Evolutionary conservation across 2,113 vertebrate species (phyloP).

Genomic region (Scalopus aquaticus): DNA sequence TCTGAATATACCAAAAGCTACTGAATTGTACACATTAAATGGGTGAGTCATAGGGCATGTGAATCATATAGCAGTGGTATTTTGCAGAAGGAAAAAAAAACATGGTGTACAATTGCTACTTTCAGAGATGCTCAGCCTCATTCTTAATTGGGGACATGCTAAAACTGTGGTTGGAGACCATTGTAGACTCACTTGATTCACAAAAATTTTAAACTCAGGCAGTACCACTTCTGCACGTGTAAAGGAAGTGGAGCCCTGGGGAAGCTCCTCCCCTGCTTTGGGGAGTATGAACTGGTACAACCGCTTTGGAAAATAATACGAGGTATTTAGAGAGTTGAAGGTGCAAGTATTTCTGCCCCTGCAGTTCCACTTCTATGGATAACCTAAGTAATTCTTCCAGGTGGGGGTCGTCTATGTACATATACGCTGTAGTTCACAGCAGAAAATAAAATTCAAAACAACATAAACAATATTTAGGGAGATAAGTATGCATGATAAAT

Average conservation of each 20-base stretch:
- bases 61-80: too few relatives aligned
- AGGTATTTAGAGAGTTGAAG: not conserved
- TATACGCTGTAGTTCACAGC: not conserved
- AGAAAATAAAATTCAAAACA: not conserved
- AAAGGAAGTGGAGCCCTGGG: not conserved
- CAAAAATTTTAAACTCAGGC: not conserved
- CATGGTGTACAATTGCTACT: not conserved
- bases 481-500: not conserved
- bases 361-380: not conserved
- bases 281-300: not conserved
- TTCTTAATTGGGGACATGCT: not conserved
- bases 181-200: not conserved
- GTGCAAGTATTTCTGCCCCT: not conserved
- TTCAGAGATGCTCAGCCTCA: not conserved
- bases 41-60: too few relatives aligned
- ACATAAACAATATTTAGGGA: not conserved
- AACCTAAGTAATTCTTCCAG: not conserved
- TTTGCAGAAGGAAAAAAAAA: not conserved
- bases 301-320: not conserved
- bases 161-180: not conserved
- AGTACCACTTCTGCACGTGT: not conserved
- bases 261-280: not conserved
- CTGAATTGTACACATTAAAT: too few relatives aligned
- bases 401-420: not conserved
- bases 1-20: not conserved